These are phyloP conservation scores for Gibbula magus DNA, from an alignment of 2,888 invertebrate genomes.

Conservation along the genomic window DNA sequence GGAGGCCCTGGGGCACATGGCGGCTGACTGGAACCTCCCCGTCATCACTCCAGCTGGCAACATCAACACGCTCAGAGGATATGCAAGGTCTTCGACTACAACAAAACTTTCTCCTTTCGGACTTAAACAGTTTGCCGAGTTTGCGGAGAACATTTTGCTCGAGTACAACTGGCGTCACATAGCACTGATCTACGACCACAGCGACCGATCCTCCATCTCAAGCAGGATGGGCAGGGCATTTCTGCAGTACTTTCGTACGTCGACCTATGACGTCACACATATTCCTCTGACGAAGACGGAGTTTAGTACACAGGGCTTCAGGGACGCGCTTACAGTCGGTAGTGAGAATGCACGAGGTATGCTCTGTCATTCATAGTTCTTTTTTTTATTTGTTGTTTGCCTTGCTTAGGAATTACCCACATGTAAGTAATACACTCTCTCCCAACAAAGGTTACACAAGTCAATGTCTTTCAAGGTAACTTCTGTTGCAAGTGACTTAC, in stretches of 20 bases:
- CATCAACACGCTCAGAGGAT: constrained; percentile 31
- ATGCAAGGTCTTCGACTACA: constrained; percentile 44
- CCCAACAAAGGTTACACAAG: too few relatives aligned
- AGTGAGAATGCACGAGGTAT: constrained; percentile 39
- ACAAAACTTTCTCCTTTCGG: constrained; percentile 47
- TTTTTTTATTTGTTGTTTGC: too few relatives aligned
- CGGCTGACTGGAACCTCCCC: constrained; percentile 40
- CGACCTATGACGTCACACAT: not conserved
- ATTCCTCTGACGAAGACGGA: constrained; percentile 39
- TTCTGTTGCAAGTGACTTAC: too few relatives aligned
- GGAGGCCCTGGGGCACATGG: constrained; percentile 39
- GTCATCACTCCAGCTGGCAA: constrained; percentile 40
- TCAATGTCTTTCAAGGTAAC: too few relatives aligned
- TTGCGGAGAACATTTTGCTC: constrained; percentile 28
- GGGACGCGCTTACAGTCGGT: constrained; percentile 30
- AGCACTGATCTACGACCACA: constrained; percentile 31
- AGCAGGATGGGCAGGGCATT: not conserved
- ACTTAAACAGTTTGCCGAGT: constrained; percentile 42
- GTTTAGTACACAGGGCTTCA: not conserved
- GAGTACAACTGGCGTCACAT: constrained; percentile 37
- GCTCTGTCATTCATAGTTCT: not conserved
- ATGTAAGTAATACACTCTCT: too few relatives aligned
- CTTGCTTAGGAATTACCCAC: too few relatives aligned
- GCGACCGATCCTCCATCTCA: not conserved
- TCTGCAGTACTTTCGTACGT: not conserved